These are phyloP conservation scores for Pristionchus maxplancki DNA, from an alignment of 2,888 invertebrate species.

Conservation along the genomic window DNA sequence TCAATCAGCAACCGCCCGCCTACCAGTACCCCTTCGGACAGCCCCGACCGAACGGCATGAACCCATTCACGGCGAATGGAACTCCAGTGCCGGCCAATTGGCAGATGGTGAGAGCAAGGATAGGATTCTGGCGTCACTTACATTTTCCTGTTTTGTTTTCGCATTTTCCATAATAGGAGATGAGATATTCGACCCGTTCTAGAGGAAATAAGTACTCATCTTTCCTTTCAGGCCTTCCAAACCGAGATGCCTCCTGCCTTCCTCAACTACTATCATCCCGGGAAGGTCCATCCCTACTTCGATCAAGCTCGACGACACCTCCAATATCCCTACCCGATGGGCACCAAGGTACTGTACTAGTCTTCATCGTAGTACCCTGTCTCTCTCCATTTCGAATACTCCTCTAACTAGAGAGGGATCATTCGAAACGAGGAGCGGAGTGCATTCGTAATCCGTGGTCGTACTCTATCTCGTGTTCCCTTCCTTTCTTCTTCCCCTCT, in stretches of 20 bases:
- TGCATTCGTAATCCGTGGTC: background rate
- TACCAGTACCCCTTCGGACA: background rate
- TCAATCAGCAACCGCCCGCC: background rate
- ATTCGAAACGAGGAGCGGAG: background rate
- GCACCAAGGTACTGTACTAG: constrained; percentile 22
- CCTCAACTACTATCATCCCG: constrained; percentile 19
- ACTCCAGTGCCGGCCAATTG: constrained; percentile 8
- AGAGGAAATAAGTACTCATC: background rate
- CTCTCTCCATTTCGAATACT: background rate
- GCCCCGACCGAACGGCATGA: constrained; percentile 11
- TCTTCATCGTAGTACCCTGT: background rate
- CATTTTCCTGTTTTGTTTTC: background rate
- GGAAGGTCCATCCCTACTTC: constrained; percentile 45
- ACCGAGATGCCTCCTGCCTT: constrained; percentile 49
- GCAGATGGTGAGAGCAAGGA: background rate
- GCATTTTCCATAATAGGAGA: background rate
- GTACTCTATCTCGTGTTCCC: background rate
- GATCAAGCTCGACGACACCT: constrained; percentile 32
- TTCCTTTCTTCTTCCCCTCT: background rate
- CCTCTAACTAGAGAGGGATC: background rate
- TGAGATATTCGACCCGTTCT: background rate
- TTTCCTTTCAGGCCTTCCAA: background rate
- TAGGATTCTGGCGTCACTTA: too few relatives aligned
- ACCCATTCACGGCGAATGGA: constrained; percentile 37
- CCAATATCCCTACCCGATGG: constrained; percentile 29